Base-by-base conservation (phyloP, 2,888 invertebrate species). In the Falcaria lacertinaria region DNA sequence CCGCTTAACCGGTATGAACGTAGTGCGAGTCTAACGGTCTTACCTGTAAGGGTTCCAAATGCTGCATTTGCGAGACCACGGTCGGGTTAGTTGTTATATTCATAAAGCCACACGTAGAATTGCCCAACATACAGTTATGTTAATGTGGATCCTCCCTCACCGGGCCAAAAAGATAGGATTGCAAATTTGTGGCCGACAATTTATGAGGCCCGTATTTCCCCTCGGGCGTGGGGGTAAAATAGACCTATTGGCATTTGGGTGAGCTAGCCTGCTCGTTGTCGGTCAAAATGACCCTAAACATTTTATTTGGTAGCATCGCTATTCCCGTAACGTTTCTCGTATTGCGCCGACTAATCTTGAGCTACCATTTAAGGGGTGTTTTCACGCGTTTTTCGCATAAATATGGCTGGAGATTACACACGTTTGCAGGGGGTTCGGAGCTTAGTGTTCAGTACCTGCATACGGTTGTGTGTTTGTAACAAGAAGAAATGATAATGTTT, bases 181-280 rank as follows among this genome's bases (percentile, higher is more conserved):
- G 87, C 89, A 88, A 89, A 89, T 90, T 89, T 86, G 85, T 79
- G 80, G 83, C 80, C 75, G 81, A 81, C 83, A 89, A 87, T 89
- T 89, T 89, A 90, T 82, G 88, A 82, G 77, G 70, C 68, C 78
- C 74, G 69, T 82, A 77, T 71, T 74, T 75, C 78, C 81, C 82
- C 77, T 74, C 66, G 73, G 75, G 65, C 66, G 64, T 62, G 63
- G 73, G 76, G 82, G 74, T 71, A 69, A 77, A 88, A 85, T 83
- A 80, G 86, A 85, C 78, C 82, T 79, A 83, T 84, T 75, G 88
- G 81, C 82, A 62, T 85, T 87, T 79, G 74, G 79, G 75, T 76
- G 78, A 78, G 79, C 82, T 81, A 78, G 80, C 80, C 75, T 60
- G 74, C 80, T 84, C 81, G 82, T 86, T 80, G 77, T 75, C 75